A percentile compares a stretch with the other conserved stretches of the same genome.
phyloP scores from a whole-genome alignment of 2,888 invertebrate genomes.

The Agapetus fuscipes region DNA sequence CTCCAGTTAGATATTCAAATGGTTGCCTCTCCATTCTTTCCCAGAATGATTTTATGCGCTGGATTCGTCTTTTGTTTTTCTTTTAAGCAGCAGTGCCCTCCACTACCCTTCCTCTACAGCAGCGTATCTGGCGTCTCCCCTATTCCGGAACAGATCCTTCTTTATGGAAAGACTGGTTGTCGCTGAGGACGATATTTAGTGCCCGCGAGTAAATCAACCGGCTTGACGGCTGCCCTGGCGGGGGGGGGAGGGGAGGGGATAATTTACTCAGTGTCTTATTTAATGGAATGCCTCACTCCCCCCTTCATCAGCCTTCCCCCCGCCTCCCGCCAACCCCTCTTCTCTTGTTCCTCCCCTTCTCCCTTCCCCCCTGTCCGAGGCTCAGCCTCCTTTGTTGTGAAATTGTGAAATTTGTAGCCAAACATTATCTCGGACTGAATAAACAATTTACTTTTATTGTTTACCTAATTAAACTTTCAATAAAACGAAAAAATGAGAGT shows the following conservation, averaged over 20 bases:
- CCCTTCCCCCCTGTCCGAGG: slow-evolving; percentile 5
- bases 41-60: too few relatives aligned
- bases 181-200: slow-evolving; percentile 23
- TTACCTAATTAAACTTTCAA: neutral
- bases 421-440: slow-evolving; percentile 7
- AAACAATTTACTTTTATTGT: neutral
- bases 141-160: slow-evolving; percentile 22
- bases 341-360: neutral
- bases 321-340: slow-evolving; percentile 5
- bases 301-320: slow-evolving; percentile 5
- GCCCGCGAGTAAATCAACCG: slow-evolving; percentile 23
- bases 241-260: slow-evolving; percentile 15
- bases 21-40: too few relatives aligned
- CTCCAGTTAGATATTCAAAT: too few relatives aligned
- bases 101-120: neutral
- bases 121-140: slow-evolving; percentile 5
- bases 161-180: slow-evolving; percentile 23
- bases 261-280: slow-evolving; percentile 23
- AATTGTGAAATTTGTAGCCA: slow-evolving; percentile 10
- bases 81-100: too few relatives aligned
- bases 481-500: too few relatives aligned
- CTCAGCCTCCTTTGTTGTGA: slow-evolving; percentile 15
- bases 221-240: slow-evolving; percentile 17
- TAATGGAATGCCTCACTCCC: slow-evolving; percentile 21
- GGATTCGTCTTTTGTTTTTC: neutral